Evolutionary conservation across 92 coral and sea anemone species (phyloP), one percentile per base, ranked within the genome.

Genomic region (Chrysogorgia sp.): DNA sequence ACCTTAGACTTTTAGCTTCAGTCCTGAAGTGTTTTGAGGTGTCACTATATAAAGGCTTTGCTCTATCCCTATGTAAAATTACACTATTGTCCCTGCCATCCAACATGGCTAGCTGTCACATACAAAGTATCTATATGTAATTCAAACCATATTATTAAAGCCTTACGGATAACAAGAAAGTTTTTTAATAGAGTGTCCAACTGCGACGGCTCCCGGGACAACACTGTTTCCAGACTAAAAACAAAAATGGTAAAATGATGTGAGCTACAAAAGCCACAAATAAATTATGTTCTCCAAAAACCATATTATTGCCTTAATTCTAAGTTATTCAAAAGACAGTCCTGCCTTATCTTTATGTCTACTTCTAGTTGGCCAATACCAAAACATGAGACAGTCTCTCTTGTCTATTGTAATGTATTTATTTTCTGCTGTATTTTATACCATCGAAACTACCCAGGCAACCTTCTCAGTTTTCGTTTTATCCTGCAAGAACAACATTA

Each of bases 211-310:
- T 41, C 76, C 76, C 1, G 76, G 76, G 17, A 69, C 41, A 25
- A 69, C 60, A 49, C 76, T 69, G 76, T 69, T 69, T 7, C 76
- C 76, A 45, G 76, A 69, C 76, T 69, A 59, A 59, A 28, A 59
- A n/a, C 12, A 33, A 1, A 24, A 59, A 33, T 17, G 26, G 1
- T 56, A 10, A 56, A 56, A 56, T 56, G 62, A 22, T 12, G 62
- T 56, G 12, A 12, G 24, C 6, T 4, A 5, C 12, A 37, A 5
- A 37, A 37, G 43, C 6, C 43, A 4, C 12, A n/a, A n/a, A n/a
- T n/a, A n/a, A n/a, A n/a, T n/a, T n/a, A n/a, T n/a, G n/a, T n/a
- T n/a, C n/a, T n/a, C n/a, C n/a, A n/a, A n/a, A n/a, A n/a, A n/a
- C n/a, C n/a, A n/a, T n/a, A n/a, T n/a, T n/a, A n/a, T n/a, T n/a